Conservation (phyloP, 1,140 invertebrate species). For the Acyrthosiphon pisum region DNA sequence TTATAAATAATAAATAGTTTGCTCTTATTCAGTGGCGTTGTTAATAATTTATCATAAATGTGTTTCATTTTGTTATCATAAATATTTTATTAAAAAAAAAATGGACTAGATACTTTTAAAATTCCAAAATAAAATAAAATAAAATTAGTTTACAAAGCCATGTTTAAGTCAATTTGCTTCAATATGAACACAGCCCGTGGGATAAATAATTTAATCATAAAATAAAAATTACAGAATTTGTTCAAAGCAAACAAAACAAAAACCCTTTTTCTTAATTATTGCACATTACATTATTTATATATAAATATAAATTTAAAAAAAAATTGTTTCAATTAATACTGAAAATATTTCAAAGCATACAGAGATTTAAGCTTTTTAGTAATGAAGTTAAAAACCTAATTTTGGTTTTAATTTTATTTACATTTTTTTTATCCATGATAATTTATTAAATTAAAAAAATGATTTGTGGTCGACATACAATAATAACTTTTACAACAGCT, state of each 20-base stretch:
- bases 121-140: conserved; percentile 37
- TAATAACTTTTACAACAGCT: not conserved
- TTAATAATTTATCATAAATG: not conserved
- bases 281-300: conserved; percentile 21
- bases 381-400: not conserved
- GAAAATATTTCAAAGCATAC: conserved; percentile 26
- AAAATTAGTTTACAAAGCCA: conserved; percentile 39
- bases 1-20: conserved; percentile 36
- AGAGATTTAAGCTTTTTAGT: not conserved
- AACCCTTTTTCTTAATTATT: conserved; percentile 12
- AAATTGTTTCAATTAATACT: conserved; percentile 36
- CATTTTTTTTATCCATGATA: not conserved
- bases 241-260: conserved; percentile 16
- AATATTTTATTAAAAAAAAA: conserved; percentile 35
- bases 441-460: conserved; percentile 13
- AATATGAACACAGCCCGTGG: conserved; percentile 49
- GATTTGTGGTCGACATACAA: not conserved
- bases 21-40: not conserved
- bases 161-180: conserved; percentile 31
- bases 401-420: not conserved
- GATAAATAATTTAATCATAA: conserved; percentile 35
- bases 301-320: not conserved
- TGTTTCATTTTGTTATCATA: not conserved
- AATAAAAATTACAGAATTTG: conserved; percentile 27
- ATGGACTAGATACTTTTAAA: conserved; percentile 48